phyloP scores from a whole-genome alignment of 1,140 invertebrate species.

The Pseudomyrmex pallidus region DNA sequence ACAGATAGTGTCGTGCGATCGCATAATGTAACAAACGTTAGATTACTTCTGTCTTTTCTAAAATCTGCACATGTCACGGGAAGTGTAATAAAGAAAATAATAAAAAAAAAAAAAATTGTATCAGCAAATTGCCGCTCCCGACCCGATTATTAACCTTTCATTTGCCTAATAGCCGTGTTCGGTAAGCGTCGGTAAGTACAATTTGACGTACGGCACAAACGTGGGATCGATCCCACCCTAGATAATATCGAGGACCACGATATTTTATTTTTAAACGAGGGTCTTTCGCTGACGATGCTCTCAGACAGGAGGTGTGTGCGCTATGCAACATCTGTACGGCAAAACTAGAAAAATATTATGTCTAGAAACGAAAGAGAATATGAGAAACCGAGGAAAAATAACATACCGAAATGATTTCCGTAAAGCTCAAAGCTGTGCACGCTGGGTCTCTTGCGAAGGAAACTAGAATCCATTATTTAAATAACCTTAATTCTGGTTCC shows the following conservation, averaged over 20 bases:
- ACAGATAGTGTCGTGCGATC: background rate
- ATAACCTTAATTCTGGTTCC: no score
- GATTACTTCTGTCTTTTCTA: background rate
- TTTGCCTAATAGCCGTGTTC: conserved; percentile 15
- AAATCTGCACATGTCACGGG: background rate
- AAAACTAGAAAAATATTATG: conserved; percentile 47
- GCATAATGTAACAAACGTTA: background rate
- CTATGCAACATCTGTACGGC: conserved; percentile 14
- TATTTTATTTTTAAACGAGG: conserved; percentile 68
- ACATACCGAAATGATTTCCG: conserved; percentile 5
- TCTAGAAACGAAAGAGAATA: background rate
- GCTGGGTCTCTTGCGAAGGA: no score
- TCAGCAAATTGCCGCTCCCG: background rate
- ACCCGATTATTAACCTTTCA: background rate
- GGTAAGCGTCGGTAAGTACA: conserved; percentile 18
- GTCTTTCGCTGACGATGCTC: conserved; percentile 40
- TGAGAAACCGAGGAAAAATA: background rate
- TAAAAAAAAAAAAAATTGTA: background rate
- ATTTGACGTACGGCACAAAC: conserved; percentile 64
- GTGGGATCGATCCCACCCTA: conserved; percentile 23
- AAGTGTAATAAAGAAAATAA: background rate
- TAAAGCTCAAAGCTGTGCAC: conserved; percentile 1
- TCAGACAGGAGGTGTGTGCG: conserved; percentile 33
- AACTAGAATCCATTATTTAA: no score
- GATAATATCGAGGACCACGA: conserved; percentile 25